phyloP scores from a whole-genome alignment of 1,140 invertebrate species.

The Copidosoma floridanum region DNA sequence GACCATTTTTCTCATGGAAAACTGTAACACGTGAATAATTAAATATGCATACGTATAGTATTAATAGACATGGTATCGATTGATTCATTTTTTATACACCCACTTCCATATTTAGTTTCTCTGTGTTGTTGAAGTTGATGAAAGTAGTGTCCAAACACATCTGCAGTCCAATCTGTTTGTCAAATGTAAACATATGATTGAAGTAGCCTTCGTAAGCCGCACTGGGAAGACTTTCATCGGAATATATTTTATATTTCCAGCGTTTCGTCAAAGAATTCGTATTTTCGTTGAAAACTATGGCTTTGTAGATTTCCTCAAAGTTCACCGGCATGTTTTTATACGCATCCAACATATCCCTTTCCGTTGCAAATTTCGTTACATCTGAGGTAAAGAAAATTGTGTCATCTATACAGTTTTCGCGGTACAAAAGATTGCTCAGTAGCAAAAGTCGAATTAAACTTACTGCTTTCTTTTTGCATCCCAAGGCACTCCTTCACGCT shows the following conservation, averaged over 20 bases:
- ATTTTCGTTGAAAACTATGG: slow-evolving; percentile 36
- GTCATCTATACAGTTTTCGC: too few relatives aligned
- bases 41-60: too few relatives aligned
- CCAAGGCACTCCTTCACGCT: slow-evolving; percentile 33
- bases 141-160: slow-evolving; percentile 42
- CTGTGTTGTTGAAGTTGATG: slow-evolving; percentile 29
- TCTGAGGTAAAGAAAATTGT: too few relatives aligned
- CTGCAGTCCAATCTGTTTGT: slow-evolving; percentile 35
- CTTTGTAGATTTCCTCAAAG: slow-evolving; percentile 21
- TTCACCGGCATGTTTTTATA: slow-evolving; percentile 32
- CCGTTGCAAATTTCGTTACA: too few relatives aligned
- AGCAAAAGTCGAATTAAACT: neutral
- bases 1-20: too few relatives aligned
- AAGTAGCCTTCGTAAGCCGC: neutral
- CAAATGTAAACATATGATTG: slow-evolving; percentile 28
- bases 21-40: too few relatives aligned
- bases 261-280: slow-evolving; percentile 22
- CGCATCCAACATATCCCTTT: slow-evolving; percentile 37
- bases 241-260: slow-evolving; percentile 46
- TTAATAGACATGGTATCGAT: too few relatives aligned
- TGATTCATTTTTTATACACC: too few relatives aligned
- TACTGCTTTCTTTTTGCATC: slow-evolving; percentile 4
- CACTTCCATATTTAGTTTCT: slow-evolving; percentile 29
- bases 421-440: neutral
- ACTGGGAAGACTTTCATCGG: slow-evolving; percentile 30